A percentile compares a stretch with the other conserved stretches of the same genome.
These are phyloP conservation scores for Baccha elongata DNA, from an alignment of 2,888 invertebrate genomes.

Conservation along the genomic window DNA sequence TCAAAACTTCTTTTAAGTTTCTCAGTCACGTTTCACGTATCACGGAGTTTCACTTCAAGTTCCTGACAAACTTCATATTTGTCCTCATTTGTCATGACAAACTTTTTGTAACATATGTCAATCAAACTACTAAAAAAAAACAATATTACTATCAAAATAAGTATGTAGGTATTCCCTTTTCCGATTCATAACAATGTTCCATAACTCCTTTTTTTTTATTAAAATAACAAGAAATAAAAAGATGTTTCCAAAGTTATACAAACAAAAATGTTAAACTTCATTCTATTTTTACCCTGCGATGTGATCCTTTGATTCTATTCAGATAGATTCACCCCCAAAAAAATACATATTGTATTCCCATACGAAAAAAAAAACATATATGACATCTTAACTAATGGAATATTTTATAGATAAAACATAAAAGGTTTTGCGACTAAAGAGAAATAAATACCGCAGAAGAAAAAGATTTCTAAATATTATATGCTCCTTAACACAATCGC, in stretches of 20 bases:
- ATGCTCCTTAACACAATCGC: neutral
- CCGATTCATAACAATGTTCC: neutral
- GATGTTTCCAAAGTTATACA: neutral
- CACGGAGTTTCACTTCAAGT: too few relatives aligned
- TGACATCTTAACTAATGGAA: neutral
- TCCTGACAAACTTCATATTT: too few relatives aligned
- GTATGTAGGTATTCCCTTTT: neutral
- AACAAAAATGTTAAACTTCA: neutral
- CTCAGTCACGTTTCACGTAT: too few relatives aligned
- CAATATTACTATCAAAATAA: too few relatives aligned
- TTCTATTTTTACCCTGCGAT: neutral
- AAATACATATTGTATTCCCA: neutral
- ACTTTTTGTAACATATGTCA: neutral
- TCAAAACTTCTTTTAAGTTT: too few relatives aligned
- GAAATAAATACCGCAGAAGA: neutral
- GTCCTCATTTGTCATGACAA: neutral
- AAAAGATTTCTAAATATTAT: neutral
- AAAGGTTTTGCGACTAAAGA: neutral
- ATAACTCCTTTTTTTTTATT: neutral
- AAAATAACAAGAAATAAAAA: neutral
- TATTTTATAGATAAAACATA: neutral
- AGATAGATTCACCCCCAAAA: constrained; percentile 1
- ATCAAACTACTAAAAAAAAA: neutral
- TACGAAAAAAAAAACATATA: neutral
- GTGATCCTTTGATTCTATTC: neutral